phyloP scores from a whole-genome alignment of 2,113 vertebrate species.

The Oxyruncus cristatus region DNA sequence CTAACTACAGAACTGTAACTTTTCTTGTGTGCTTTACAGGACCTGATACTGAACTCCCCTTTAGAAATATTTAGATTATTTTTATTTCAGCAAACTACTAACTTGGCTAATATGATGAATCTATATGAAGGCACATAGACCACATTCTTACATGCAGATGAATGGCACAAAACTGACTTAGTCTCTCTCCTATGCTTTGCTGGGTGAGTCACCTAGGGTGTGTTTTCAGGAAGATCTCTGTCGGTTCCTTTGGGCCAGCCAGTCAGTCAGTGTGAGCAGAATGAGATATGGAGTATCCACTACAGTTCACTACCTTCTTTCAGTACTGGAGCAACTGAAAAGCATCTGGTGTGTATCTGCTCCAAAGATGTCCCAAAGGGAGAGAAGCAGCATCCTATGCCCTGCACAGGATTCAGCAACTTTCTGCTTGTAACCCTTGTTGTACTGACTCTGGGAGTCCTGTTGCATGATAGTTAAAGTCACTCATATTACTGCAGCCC shows the following conservation, averaged over 20 bases:
- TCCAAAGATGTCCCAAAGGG: background rate
- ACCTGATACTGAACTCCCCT: background rate
- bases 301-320: background rate
- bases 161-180: background rate
- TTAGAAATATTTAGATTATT: background rate
- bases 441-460: background rate
- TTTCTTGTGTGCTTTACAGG: background rate
- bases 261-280: background rate
- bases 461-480: background rate
- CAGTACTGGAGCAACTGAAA: background rate
- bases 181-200: background rate
- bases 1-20: background rate
- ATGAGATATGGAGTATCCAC: background rate
- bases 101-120: background rate
- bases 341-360: background rate
- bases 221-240: background rate
- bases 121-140: background rate
- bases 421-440: background rate
- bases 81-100: conserved; percentile 17
- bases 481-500: background rate
- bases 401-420: background rate
- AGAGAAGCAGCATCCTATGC: background rate
- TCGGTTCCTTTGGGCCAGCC: background rate
- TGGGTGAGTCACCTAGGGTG: background rate
- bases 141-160: background rate